Conservation (phyloP, 2,888 invertebrate genomes). For the Drosophila sordidula region DNA sequence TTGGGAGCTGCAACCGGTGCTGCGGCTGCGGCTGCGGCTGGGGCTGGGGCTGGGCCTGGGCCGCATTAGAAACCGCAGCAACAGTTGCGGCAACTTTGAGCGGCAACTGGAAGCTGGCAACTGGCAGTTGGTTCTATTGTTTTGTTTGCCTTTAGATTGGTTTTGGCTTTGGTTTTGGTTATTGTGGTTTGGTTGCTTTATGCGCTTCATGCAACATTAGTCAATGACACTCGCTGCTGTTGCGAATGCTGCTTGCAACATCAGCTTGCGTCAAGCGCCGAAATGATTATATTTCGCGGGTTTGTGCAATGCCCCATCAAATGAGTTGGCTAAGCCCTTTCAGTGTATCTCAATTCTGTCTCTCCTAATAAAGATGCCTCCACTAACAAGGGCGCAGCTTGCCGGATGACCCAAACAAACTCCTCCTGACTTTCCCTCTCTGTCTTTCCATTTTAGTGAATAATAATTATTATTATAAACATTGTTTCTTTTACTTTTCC, state of each 20-base stretch:
- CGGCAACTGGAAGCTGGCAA: slow-evolving; percentile 33
- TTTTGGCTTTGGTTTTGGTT: slow-evolving; percentile 59
- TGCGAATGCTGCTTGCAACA: slow-evolving; percentile 56
- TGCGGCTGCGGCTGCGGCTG: slow-evolving; percentile 21
- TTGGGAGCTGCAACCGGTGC: slow-evolving; percentile 12
- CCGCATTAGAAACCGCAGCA: slow-evolving; percentile 53
- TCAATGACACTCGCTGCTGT: slow-evolving; percentile 70
- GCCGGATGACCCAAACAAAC: too few species aligned
- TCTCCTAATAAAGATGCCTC: too few species aligned
- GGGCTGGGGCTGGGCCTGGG: slow-evolving; percentile 36
- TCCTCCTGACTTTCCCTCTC: too few species aligned
- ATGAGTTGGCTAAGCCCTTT: slow-evolving; percentile 13
- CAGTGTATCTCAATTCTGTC: slow-evolving; percentile 4
- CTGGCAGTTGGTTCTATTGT: slow-evolving; percentile 53
- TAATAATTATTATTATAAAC: too few species aligned
- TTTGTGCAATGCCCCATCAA: slow-evolving; percentile 52
- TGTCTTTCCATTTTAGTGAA: too few species aligned
- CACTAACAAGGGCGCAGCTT: too few species aligned
- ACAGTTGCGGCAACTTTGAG: slow-evolving; percentile 34
- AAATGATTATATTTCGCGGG: slow-evolving; percentile 63
- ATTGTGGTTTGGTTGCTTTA: slow-evolving; percentile 72
- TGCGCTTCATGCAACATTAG: slow-evolving; percentile 80
- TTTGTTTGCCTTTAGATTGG: slow-evolving; percentile 64
- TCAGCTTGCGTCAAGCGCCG: slow-evolving; percentile 68
- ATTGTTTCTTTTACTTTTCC: too few species aligned